phyloP scores from a whole-genome alignment of 2,113 vertebrate genomes.

The Psittacara wagleri region DNA sequence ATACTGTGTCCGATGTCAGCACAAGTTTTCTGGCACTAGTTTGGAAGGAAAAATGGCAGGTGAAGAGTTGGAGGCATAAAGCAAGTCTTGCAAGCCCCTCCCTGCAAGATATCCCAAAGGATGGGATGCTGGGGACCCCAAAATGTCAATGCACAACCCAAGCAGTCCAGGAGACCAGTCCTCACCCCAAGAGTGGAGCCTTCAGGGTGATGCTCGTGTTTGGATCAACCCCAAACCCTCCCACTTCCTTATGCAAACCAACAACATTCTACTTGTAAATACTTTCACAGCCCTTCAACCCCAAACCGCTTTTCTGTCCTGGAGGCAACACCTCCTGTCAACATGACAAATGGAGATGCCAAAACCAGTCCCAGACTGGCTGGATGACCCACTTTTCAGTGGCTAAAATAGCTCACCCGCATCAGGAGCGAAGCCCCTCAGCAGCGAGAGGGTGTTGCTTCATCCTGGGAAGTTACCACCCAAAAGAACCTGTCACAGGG shows the following conservation, averaged over 20 bases:
- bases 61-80: background rate
- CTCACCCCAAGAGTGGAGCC: rapidly evolving
- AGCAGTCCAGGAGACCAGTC: rapidly evolving
- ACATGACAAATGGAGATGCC: conserved; percentile 51
- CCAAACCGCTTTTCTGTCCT: background rate
- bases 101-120: background rate
- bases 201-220: background rate
- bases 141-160: rapidly evolving
- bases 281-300: background rate
- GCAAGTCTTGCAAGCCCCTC: background rate
- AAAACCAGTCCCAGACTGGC: background rate
- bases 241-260: background rate
- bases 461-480: background rate
- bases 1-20: rapidly evolving
- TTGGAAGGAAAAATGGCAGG: rapidly evolving
- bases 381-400: background rate
- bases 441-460: background rate
- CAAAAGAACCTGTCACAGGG: background rate
- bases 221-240: background rate
- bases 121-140: background rate
- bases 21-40: background rate
- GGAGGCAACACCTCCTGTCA: background rate
- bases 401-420: background rate
- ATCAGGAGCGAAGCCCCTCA: rapidly evolving
- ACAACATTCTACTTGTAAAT: background rate